These are phyloP conservation scores for Epinephelus malabaricus DNA, from an alignment of 2,797 vertebrate species.

Conservation along the genomic window DNA sequence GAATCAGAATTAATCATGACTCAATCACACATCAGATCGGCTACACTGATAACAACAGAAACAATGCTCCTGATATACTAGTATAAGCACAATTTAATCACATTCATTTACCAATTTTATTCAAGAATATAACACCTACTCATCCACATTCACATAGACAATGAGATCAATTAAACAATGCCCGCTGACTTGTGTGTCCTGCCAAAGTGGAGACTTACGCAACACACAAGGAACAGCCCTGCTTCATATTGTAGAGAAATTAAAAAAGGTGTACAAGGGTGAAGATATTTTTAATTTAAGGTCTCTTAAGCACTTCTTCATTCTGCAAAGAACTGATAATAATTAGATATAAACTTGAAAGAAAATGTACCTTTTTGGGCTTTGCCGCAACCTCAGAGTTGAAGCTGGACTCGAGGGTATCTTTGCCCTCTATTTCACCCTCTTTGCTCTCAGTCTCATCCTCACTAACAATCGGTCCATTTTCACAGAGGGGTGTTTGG, in stretches of 20 bases:
- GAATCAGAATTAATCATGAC: background rate
- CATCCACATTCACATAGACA: background rate
- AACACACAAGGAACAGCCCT: slow-evolving; percentile 11
- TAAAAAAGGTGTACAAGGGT: background rate
- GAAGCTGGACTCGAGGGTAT: slow-evolving; percentile 87
- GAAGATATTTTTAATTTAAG: background rate
- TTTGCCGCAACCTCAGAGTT: slow-evolving; percentile 88
- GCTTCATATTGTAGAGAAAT: background rate
- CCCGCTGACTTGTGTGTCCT: background rate
- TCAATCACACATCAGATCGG: background rate
- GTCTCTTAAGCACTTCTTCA: background rate
- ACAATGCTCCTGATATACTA: slow-evolving; percentile 2
- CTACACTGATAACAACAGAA: background rate
- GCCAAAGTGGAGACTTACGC: background rate
- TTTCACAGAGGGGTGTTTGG: slow-evolving; percentile 95
- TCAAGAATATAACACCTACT: background rate
- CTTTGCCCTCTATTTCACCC: slow-evolving; percentile 88
- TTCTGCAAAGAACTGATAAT: slow-evolving; percentile 1
- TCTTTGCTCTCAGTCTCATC: slow-evolving; percentile 95
- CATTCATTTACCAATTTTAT: background rate
- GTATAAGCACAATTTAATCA: background rate
- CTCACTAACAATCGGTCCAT: slow-evolving; percentile 93
- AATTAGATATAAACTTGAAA: slow-evolving; percentile 9
- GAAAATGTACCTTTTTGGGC: slow-evolving; percentile 92
- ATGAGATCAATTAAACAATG: background rate